Percentiles rank a stretch among this genome's conserved stretches.
Conservation (phyloP, 2,113 vertebrate genomes). For the Thinocorus orbignyianus region DNA sequence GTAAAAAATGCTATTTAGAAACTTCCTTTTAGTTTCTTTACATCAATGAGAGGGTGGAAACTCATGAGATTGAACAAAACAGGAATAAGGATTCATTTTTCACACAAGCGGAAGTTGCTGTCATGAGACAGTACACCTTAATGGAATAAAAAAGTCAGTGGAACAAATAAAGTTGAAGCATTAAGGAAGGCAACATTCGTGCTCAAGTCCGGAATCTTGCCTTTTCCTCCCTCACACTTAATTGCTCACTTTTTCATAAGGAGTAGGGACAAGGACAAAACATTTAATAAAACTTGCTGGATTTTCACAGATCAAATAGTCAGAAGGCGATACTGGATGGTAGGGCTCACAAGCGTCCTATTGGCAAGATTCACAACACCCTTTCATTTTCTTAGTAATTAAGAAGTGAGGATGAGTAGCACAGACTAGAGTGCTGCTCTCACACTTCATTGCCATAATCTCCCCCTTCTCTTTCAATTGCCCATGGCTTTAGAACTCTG, state of each 20-base stretch:
- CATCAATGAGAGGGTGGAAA: background rate
- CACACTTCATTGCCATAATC: background rate
- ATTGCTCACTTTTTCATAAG: background rate
- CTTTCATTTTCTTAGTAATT: background rate
- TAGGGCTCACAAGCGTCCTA: background rate
- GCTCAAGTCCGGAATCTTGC: background rate
- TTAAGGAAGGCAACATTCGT: background rate
- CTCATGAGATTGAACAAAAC: background rate
- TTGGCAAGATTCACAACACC: background rate
- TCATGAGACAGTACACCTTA: background rate
- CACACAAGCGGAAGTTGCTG: background rate
- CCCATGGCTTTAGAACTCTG: background rate
- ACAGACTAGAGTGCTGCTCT: background rate
- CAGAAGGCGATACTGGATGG: background rate
- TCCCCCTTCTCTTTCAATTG: background rate
- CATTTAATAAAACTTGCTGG: background rate
- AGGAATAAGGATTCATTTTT: background rate
- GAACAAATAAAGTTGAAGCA: background rate
- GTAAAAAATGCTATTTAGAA: background rate
- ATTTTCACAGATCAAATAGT: background rate
- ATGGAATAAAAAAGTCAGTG: background rate
- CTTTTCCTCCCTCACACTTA: background rate
- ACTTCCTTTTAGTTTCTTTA: background rate
- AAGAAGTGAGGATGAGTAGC: background rate
- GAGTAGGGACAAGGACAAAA: background rate